Evolutionary conservation across 2,888 invertebrate species (phyloP).

Genomic region (Chymomyza fuscimana): DNA sequence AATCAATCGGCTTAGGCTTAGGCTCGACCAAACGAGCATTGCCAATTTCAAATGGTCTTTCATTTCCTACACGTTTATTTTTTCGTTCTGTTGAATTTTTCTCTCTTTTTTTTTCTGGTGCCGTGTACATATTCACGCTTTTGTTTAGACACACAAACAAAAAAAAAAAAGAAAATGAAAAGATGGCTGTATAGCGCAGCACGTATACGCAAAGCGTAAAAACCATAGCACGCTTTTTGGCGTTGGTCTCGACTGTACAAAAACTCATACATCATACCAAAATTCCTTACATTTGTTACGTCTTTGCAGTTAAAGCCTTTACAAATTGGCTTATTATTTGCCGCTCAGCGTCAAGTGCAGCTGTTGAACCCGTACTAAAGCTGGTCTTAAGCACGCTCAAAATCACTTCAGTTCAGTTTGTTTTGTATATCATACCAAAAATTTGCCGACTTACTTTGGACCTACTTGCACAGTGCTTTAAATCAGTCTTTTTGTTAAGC

Average conservation of each 20-base stretch:
- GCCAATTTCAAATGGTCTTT: constrained; percentile 8
- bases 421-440: background rate
- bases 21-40: constrained; percentile 22
- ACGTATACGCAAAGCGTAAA: background rate
- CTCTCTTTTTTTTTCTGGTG: background rate
- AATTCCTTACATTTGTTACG: constrained; percentile 5
- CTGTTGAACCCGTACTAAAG: background rate
- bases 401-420: background rate
- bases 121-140: constrained; percentile 4
- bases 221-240: constrained; percentile 1
- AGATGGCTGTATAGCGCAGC: background rate
- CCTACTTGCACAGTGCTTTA: background rate
- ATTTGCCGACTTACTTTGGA: background rate
- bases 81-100: background rate
- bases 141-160: background rate
- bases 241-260: background rate
- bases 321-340: constrained; percentile 6
- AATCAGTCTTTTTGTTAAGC: background rate
- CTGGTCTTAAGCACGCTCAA: background rate
- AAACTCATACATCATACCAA: background rate
- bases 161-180: constrained; percentile 3
- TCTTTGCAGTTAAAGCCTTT: background rate
- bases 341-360: background rate
- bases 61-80: background rate
- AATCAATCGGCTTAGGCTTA: constrained; percentile 71